phyloP scores from a whole-genome alignment of 2,888 invertebrate genomes.

The Steinernema scapterisci region DNA sequence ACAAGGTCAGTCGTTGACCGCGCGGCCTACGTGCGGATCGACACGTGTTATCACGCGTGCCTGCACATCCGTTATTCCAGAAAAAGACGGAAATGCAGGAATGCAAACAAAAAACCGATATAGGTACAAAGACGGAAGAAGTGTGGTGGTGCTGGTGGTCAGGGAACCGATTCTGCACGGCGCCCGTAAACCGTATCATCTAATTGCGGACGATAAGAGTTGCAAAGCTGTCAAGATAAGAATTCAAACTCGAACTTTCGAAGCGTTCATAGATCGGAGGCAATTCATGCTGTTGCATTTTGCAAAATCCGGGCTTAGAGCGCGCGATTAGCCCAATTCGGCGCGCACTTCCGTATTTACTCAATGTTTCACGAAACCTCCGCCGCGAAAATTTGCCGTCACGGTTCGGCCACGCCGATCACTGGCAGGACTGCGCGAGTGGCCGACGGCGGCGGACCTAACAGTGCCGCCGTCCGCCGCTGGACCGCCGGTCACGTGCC shows the following conservation, averaged over 20 bases:
- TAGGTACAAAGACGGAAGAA: not conserved
- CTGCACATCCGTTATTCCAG: not conserved
- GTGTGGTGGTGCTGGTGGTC: not conserved
- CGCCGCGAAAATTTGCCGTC: not conserved
- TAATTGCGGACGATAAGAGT: too few species aligned
- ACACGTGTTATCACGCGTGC: conserved; percentile 21
- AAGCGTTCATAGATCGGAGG: too few species aligned
- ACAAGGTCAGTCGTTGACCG: not conserved
- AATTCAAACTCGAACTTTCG: too few species aligned
- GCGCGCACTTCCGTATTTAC: conserved; percentile 23
- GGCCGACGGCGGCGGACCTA: not conserved
- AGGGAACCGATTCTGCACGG: not conserved
- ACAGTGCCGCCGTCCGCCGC: not conserved
- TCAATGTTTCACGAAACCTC: not conserved
- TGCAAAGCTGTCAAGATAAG: too few species aligned
- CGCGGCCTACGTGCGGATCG: not conserved
- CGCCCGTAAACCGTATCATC: not conserved
- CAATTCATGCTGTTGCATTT: too few species aligned
- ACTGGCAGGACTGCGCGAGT: too few species aligned
- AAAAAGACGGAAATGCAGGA: not conserved
- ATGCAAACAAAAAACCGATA: not conserved
- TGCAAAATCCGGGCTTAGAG: too few species aligned
- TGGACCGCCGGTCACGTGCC: conserved; percentile 25
- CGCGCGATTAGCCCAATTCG: too few species aligned
- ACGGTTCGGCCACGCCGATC: conserved; percentile 1